phyloP scores from a whole-genome alignment of 2,797 vertebrate species.

The Prionace glauca region DNA sequence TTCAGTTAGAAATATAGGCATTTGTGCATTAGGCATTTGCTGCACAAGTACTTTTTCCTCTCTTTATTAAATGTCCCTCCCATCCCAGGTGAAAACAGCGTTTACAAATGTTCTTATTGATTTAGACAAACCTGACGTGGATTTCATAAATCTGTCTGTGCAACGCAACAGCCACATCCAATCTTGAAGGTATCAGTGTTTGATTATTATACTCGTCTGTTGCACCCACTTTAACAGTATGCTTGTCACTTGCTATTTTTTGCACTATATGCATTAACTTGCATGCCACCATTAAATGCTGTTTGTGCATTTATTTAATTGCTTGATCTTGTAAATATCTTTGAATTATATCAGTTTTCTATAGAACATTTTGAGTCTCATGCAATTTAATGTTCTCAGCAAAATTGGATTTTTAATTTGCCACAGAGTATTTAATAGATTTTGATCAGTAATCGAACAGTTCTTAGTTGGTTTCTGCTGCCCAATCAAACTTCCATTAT shows the following conservation, averaged over 20 bases:
- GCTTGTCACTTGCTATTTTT: not conserved
- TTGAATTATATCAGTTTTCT: not conserved
- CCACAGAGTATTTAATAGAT: not conserved
- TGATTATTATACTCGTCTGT: constrained; percentile 7
- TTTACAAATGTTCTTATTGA: not conserved
- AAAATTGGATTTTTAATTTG: not conserved
- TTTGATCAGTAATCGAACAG: not conserved
- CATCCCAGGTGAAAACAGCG: not conserved
- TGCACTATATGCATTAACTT: not conserved
- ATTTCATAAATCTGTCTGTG: not conserved
- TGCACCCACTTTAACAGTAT: not conserved
- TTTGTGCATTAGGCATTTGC: not conserved
- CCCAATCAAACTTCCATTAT: not conserved
- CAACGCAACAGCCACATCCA: not conserved
- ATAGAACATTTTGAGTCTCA: not conserved
- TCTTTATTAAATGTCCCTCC: not conserved
- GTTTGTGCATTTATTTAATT: not conserved
- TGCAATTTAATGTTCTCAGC: not conserved
- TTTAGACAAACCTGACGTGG: not conserved
- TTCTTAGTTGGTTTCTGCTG: no score
- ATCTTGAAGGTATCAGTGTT: not conserved
- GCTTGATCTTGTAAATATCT: not conserved
- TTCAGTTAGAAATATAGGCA: not conserved
- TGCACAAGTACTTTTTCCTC: not conserved
- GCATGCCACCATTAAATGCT: not conserved